Evolutionary conservation across 2,113 vertebrate genomes (phyloP).

Genomic region (Chaetodon trifascialis): DNA sequence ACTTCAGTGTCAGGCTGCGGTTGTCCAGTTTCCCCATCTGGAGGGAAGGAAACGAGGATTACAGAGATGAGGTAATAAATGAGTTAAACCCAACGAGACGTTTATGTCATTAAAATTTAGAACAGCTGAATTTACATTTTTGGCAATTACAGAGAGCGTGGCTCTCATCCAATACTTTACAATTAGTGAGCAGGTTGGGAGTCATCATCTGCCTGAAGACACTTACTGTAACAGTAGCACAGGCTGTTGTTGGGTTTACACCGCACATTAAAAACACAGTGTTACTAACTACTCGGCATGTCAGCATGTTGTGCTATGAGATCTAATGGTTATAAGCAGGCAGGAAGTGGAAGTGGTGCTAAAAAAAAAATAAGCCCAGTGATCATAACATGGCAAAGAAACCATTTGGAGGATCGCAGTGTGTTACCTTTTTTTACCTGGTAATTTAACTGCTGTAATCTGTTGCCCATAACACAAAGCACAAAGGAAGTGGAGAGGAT

Average conservation of each 20-base stretch:
- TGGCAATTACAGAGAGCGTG: conserved; percentile 7
- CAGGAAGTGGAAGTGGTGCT: conserved; percentile 21
- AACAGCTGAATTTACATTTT: not conserved
- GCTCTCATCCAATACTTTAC: conserved; percentile 12
- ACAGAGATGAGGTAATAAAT: not conserved
- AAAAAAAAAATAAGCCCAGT: not conserved
- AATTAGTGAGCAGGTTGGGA: conserved; percentile 17
- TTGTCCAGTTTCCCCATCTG: conserved; percentile 99
- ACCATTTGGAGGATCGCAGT: not conserved
- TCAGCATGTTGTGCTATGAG: not conserved
- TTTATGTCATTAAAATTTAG: not conserved
- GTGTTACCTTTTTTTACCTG: conserved; percentile 41
- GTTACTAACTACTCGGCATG: not conserved
- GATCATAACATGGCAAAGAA: conserved; percentile 18
- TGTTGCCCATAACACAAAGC: conserved; percentile 36
- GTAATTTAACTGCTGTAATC: conserved; percentile 23
- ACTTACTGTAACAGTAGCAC: conserved; percentile 13
- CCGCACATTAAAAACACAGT: conserved; percentile 11
- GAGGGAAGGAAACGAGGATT: conserved; percentile 10
- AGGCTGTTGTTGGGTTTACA: conserved; percentile 6
- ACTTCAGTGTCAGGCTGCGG: conserved; percentile 92
- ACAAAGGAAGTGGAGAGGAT: conserved; percentile 48
- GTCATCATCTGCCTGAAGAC: conserved; percentile 16
- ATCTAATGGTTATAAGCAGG: not conserved
- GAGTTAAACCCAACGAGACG: not conserved